Conservation (phyloP, 2,113 vertebrate genomes). For the Ginglymostoma cirratum region DNA sequence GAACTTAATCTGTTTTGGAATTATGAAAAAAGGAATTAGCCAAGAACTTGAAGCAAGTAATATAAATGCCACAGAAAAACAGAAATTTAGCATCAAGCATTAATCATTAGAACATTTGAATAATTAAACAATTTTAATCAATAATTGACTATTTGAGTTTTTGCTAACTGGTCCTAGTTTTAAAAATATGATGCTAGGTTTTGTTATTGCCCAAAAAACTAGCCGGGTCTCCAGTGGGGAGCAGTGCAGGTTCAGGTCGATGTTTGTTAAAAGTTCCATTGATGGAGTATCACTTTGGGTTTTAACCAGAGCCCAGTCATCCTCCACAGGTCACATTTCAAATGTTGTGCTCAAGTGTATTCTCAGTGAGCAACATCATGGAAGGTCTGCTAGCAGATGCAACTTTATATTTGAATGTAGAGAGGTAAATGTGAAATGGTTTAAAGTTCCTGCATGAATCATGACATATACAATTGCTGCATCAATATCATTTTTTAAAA, state of each 20-base stretch:
- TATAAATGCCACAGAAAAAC: neutral
- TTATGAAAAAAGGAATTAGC: neutral
- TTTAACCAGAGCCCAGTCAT: neutral
- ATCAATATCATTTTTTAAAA: neutral
- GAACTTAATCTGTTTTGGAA: neutral
- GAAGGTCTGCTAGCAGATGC: neutral
- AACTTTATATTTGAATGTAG: neutral
- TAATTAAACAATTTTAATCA: neutral
- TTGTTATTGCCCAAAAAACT: neutral
- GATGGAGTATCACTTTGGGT: neutral
- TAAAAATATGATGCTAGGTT: neutral
- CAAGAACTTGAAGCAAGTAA: neutral
- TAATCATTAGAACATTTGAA: neutral
- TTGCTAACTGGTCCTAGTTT: neutral
- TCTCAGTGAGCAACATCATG: neutral
- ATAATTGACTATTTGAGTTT: neutral
- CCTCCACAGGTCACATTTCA: neutral
- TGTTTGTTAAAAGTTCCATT: neutral
- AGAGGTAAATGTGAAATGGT: neutral
- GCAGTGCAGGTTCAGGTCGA: neutral
- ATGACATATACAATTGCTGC: neutral
- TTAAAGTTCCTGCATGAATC: neutral
- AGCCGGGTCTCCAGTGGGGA: neutral
- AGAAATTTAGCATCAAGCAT: neutral
- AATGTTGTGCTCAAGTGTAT: neutral